These are phyloP conservation scores for Strigamia maritima DNA, from an alignment of 2,888 invertebrate species.

Conservation along the genomic window DNA sequence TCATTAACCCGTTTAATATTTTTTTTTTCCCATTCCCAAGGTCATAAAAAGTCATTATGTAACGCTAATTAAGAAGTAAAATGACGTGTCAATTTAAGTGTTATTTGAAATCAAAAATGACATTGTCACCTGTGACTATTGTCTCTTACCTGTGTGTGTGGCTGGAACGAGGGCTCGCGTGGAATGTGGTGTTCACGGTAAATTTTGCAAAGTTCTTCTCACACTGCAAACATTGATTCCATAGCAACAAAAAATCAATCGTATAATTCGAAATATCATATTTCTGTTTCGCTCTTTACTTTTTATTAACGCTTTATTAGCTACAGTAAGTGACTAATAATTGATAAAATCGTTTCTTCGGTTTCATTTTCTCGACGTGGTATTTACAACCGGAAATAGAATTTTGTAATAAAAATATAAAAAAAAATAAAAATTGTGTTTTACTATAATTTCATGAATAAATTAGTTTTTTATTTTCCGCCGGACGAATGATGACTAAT, in stretches of 20 bases:
- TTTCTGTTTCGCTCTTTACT: not conserved
- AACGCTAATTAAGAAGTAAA: not conserved
- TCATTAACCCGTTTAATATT: too few species aligned
- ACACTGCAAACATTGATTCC: conserved; percentile 20
- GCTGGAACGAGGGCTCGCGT: not conserved
- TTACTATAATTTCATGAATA: too few species aligned
- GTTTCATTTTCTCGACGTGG: not conserved
- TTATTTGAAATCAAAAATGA: not conserved
- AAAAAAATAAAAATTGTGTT: too few species aligned
- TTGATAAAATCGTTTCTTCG: not conserved
- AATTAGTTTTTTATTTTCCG: conserved; percentile 20
- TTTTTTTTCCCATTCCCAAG: too few species aligned
- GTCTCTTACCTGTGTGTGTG: not conserved
- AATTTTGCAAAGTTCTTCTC: not conserved
- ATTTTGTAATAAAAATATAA: too few species aligned
- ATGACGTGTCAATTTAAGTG: too few species aligned
- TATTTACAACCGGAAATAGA: too few species aligned
- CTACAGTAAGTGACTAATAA: not conserved
- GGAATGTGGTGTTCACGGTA: not conserved
- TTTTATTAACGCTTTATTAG: not conserved
- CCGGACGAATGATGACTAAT: not conserved
- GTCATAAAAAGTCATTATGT: not conserved
- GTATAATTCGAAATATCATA: not conserved
- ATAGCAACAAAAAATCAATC: conserved; percentile 29
- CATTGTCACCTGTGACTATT: not conserved